phyloP scores from a whole-genome alignment of 2,113 vertebrate genomes.

The Eolophus roseicapilla region DNA sequence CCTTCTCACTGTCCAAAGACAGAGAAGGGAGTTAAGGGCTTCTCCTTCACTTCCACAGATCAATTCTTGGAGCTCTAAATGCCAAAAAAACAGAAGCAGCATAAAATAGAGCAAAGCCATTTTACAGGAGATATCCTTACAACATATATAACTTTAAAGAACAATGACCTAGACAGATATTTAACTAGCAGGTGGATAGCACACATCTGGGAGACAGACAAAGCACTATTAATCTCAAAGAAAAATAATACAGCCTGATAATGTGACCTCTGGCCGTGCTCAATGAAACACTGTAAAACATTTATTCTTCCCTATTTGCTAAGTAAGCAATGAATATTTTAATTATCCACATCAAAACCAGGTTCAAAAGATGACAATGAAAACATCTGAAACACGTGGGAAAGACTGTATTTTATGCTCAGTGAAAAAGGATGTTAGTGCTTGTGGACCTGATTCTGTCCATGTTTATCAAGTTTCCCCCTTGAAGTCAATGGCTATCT shows the following conservation, averaged over 20 bases:
- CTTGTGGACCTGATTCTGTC: slow-evolving; percentile 7
- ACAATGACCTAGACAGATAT: slow-evolving; percentile 32
- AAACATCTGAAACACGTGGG: neutral
- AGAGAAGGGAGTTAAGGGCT: neutral
- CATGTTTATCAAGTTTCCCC: neutral
- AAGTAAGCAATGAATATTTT: neutral
- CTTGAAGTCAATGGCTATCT: neutral
- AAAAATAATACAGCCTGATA: neutral
- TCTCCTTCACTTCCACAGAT: neutral
- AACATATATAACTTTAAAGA: neutral
- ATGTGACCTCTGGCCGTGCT: slow-evolving; percentile 24
- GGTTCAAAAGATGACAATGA: neutral
- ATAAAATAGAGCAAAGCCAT: neutral
- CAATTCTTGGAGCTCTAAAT: neutral
- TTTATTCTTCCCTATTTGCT: slow-evolving; percentile 3
- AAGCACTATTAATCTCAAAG: slow-evolving; percentile 46
- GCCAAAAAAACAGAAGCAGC: neutral
- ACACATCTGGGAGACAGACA: slow-evolving; percentile 44
- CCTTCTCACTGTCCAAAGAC: neutral
- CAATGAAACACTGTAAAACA: slow-evolving; percentile 18
- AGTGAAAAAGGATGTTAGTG: neutral
- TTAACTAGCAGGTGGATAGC: slow-evolving; percentile 8
- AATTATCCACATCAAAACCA: slow-evolving; percentile 5
- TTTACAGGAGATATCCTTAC: neutral
- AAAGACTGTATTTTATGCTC: neutral